A percentile compares a stretch with the other conserved stretches of the same genome.
These are phyloP conservation scores for Hanleya hanleyi DNA, from an alignment of 2,888 invertebrate genomes.

Conservation along the genomic window DNA sequence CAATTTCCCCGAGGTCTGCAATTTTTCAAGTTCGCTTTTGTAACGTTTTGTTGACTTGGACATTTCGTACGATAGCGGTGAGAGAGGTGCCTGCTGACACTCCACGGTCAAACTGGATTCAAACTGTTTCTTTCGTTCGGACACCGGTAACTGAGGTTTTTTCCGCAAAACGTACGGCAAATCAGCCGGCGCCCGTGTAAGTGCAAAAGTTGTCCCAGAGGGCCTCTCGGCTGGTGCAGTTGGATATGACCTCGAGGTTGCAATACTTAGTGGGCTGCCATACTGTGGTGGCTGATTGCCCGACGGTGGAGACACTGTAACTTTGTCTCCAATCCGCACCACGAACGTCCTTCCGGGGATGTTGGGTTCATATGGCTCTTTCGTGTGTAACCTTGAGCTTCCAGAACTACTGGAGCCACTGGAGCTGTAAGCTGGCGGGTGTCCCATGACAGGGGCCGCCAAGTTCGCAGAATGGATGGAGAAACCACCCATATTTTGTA, in stretches of 20 bases:
- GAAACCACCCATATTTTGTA: neutral
- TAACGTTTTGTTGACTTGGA: conserved; percentile 40
- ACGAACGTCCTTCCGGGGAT: conserved; percentile 29
- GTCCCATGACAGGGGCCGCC: neutral
- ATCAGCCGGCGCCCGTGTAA: conserved; percentile 54
- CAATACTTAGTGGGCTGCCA: neutral
- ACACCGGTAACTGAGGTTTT: conserved; percentile 47
- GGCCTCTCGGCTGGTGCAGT: too few species aligned
- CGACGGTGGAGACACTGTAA: neutral
- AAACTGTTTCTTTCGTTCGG: conserved; percentile 62
- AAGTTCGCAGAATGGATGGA: neutral
- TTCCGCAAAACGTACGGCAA: conserved; percentile 49
- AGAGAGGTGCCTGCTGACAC: neutral
- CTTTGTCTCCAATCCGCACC: conserved; percentile 27
- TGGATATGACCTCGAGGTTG: neutral
- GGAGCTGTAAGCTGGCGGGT: neutral
- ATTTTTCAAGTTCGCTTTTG: conserved; percentile 62
- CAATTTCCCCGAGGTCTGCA: conserved; percentile 74
- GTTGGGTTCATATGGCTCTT: neutral
- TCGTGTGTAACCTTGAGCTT: too few species aligned
- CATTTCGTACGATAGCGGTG: neutral
- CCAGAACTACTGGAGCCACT: too few species aligned
- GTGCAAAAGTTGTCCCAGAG: conserved; percentile 60
- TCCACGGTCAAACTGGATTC: conserved; percentile 39
- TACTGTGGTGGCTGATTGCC: neutral